Evolutionary conservation across 2,888 invertebrate genomes (phyloP).

Genomic region (Escarpia spicata): DNA sequence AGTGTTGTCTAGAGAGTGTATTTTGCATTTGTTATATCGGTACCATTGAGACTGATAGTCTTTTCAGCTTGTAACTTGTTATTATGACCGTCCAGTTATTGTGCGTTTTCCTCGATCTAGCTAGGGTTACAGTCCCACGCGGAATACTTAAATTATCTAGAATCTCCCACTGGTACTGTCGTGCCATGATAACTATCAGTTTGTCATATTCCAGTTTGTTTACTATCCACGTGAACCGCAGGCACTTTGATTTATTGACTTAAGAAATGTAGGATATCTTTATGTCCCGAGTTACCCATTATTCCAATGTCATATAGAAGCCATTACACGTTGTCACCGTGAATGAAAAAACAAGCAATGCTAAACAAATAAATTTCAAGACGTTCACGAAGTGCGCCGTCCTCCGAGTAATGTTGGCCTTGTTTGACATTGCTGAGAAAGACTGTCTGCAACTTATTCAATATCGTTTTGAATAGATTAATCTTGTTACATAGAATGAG

Average conservation of each 20-base stretch:
- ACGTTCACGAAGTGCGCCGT: not conserved
- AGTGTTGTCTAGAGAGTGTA: too few relatives aligned
- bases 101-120: not conserved
- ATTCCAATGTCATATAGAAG: not conserved
- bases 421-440: not conserved
- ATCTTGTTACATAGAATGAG: too few relatives aligned
- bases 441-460: not conserved
- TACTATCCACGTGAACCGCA: not conserved
- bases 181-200: not conserved
- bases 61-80: too few relatives aligned
- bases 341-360: not conserved
- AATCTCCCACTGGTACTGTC: not conserved
- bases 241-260: not conserved
- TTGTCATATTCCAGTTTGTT: not conserved
- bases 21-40: too few relatives aligned
- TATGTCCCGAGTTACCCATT: not conserved
- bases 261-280: not conserved
- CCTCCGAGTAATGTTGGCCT: not conserved
- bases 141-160: not conserved
- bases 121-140: not conserved
- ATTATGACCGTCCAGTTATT: too few relatives aligned
- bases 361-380: not conserved
- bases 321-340: not conserved
- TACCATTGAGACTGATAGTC: too few relatives aligned
- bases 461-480: not conserved